phyloP scores from a whole-genome alignment of 2,888 invertebrate species.

The Scrobipalpa costella region DNA sequence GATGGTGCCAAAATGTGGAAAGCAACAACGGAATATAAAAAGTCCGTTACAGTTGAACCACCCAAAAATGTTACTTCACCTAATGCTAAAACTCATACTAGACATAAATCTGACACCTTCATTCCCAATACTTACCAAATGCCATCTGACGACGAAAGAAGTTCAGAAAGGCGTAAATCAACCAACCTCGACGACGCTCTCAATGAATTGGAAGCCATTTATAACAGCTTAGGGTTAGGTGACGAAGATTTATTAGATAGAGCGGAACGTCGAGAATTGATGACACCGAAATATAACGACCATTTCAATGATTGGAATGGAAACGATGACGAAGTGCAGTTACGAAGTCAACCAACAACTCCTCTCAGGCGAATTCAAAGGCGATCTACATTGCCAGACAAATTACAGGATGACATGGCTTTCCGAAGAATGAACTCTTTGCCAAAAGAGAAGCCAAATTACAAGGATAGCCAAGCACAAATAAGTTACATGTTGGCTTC shows the following conservation, averaged over 20 bases:
- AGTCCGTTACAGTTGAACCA: slow-evolving; percentile 66
- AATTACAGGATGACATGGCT: slow-evolving; percentile 90
- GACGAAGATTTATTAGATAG: slow-evolving; percentile 91
- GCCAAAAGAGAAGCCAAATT: slow-evolving; percentile 74
- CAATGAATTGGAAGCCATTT: slow-evolving; percentile 94
- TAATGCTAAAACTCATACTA: slow-evolving; percentile 65
- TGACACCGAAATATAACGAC: slow-evolving; percentile 76
- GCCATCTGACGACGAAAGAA: slow-evolving; percentile 74
- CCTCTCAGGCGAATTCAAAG: slow-evolving; percentile 65
- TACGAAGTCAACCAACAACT: slow-evolving; percentile 74
- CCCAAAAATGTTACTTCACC: slow-evolving; percentile 59
- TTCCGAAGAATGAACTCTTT: slow-evolving; percentile 85
- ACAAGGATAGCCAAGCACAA: slow-evolving; percentile 69
- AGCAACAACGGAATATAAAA: slow-evolving; percentile 74
- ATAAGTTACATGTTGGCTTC: slow-evolving; percentile 86
- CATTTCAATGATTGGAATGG: slow-evolving; percentile 77
- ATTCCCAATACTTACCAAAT: slow-evolving; percentile 62
- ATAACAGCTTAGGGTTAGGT: slow-evolving; percentile 91
- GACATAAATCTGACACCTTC: slow-evolving; percentile 75
- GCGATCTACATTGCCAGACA: slow-evolving; percentile 82
- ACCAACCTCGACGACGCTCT: slow-evolving; percentile 93
- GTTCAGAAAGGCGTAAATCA: slow-evolving; percentile 83
- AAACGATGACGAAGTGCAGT: slow-evolving; percentile 70
- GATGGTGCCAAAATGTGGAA: slow-evolving; percentile 75
- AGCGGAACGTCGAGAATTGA: slow-evolving; percentile 87